A percentile compares a stretch with the other conserved stretches of the same genome.
phyloP scores from a whole-genome alignment of 1,140 invertebrate species.

The Anagrus nilaparvatae region DNA sequence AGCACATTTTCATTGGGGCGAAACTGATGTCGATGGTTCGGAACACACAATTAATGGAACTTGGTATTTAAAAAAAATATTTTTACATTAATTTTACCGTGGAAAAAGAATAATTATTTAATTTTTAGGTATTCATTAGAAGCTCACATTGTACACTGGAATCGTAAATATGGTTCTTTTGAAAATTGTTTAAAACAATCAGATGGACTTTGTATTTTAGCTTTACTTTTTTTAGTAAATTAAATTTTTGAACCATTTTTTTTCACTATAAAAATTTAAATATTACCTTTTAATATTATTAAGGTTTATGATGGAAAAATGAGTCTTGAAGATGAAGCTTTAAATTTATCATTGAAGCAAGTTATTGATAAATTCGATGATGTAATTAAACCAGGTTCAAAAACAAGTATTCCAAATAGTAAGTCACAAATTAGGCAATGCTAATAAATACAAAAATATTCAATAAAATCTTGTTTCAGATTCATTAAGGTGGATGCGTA shows the following conservation, averaged over 20 bases:
- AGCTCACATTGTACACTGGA: conserved; percentile 71
- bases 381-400: conserved; percentile 28
- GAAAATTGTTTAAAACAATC: conserved; percentile 56
- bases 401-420: conserved; percentile 32
- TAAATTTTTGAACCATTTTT: not conserved
- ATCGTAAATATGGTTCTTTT: conserved; percentile 58
- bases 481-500: conserved; percentile 39
- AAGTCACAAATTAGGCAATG: conserved; percentile 9
- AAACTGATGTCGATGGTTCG: conserved; percentile 60
- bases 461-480: conserved; percentile 24
- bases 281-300: too few species aligned
- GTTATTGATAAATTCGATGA: conserved; percentile 34
- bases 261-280: not conserved
- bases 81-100: not conserved
- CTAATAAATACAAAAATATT: not conserved
- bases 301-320: too few species aligned
- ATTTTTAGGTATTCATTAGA: conserved; percentile 54
- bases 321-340: too few species aligned
- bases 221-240: conserved; percentile 57
- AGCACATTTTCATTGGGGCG: conserved; percentile 79
- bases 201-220: conserved; percentile 68
- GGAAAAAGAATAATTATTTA: not conserved
- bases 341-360: too few species aligned
- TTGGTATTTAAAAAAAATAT: conserved; percentile 19
- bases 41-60: conserved; percentile 68